These are phyloP conservation scores for Catocala nupta DNA, from an alignment of 2,888 invertebrate species.

Conservation along the genomic window DNA sequence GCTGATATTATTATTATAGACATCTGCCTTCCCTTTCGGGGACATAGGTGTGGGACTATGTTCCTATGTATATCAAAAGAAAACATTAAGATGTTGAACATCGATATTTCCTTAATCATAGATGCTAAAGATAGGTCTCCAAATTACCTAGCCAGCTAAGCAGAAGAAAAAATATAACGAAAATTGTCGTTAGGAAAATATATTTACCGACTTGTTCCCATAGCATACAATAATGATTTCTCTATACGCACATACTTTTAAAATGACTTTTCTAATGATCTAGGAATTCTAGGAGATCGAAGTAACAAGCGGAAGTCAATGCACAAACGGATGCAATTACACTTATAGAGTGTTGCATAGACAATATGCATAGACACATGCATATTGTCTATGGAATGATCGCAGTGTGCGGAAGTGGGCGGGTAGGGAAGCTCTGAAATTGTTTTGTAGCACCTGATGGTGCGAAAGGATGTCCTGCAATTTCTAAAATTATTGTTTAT, in stretches of 20 bases:
- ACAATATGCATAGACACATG: not conserved
- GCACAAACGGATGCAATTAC: slow-evolving; percentile 40
- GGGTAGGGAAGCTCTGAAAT: slow-evolving; percentile 32
- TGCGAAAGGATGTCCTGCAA: slow-evolving; percentile 38
- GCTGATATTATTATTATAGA: too few relatives aligned
- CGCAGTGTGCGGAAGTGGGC: slow-evolving; percentile 43
- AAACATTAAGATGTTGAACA: too few relatives aligned
- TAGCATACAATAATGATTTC: too few relatives aligned
- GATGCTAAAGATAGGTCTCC: too few relatives aligned
- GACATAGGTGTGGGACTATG: too few relatives aligned
- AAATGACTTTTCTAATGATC: slow-evolving; percentile 21
- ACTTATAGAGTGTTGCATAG: slow-evolving; percentile 2
- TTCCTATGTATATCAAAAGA: too few relatives aligned
- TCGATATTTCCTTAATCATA: too few relatives aligned
- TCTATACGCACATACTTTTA: not conserved
- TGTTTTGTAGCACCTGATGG: slow-evolving; percentile 32
- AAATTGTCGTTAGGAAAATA: too few relatives aligned
- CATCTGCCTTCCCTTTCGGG: too few relatives aligned
- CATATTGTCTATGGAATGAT: slow-evolving; percentile 14
- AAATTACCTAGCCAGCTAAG: too few relatives aligned
- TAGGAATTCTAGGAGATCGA: slow-evolving; percentile 22
- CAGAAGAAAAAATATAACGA: too few relatives aligned
- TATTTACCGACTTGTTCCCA: too few relatives aligned
- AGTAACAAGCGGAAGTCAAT: slow-evolving; percentile 22
- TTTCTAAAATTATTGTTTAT: slow-evolving; percentile 17